Conservation (phyloP, 2,797 vertebrate genomes). For the Eupleurogrammus muticus region DNA sequence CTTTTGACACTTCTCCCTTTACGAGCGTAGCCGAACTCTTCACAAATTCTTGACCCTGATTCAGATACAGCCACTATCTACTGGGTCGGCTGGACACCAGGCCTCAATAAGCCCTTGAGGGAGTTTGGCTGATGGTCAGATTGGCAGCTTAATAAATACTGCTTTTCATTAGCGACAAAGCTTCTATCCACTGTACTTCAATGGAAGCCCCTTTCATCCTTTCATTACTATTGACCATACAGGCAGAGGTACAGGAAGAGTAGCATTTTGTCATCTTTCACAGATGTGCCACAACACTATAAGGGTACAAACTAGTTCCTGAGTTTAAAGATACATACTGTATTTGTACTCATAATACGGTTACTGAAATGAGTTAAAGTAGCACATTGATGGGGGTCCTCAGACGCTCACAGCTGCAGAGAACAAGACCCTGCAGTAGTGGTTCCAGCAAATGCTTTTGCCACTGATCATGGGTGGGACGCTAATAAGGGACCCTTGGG, state of each 20-base stretch:
- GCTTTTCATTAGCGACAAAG: conserved; percentile 67
- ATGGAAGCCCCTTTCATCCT: conserved; percentile 56
- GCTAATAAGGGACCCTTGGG: not conserved
- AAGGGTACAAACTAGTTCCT: conserved; percentile 11
- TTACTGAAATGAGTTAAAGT: conserved; percentile 13
- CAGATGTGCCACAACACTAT: not conserved
- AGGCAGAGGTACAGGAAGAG: conserved; percentile 21
- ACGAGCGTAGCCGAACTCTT: conserved; percentile 18
- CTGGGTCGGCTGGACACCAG: conserved; percentile 38
- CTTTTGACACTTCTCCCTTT: conserved; percentile 16
- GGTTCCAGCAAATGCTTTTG: not conserved
- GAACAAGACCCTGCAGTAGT: not conserved
- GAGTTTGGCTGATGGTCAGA: conserved; percentile 60
- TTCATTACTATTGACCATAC: conserved; percentile 44
- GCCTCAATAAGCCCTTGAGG: conserved; percentile 43
- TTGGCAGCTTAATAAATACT: conserved; percentile 70
- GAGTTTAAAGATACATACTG: not conserved
- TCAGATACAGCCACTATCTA: conserved; percentile 45
- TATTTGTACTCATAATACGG: not conserved
- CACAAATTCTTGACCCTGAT: conserved; percentile 36
- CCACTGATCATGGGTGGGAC: not conserved
- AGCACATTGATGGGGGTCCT: not conserved
- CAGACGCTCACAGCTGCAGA: not conserved
- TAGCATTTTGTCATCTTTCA: not conserved
- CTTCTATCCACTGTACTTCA: conserved; percentile 61